Conservation (phyloP, 2,888 invertebrate species). For the Xanthorhoe spadicearia region DNA sequence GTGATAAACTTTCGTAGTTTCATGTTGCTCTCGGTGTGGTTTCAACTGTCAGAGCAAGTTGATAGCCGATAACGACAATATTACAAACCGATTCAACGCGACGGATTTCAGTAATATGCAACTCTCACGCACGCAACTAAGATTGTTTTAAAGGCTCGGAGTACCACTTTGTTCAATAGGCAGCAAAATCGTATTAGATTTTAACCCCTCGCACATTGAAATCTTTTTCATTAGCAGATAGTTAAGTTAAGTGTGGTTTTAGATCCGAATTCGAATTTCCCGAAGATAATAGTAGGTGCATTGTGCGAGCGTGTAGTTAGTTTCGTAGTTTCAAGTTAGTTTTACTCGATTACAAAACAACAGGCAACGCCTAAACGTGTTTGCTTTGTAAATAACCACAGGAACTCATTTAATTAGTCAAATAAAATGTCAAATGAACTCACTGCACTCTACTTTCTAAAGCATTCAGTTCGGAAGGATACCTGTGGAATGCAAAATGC, state of each 20-base stretch:
- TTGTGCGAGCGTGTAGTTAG: not conserved
- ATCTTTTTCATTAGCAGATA: no score
- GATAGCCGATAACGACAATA: constrained; percentile 47
- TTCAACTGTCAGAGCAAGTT: constrained; percentile 43
- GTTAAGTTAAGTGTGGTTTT: no score
- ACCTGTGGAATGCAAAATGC: constrained; percentile 16
- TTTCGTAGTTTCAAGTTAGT: not conserved
- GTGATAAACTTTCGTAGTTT: constrained; percentile 15
- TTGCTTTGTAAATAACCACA: constrained; percentile 22
- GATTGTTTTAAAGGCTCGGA: not conserved
- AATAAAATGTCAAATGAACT: constrained; percentile 2
- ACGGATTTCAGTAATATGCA: constrained; percentile 35
- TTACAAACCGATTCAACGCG: constrained; percentile 29
- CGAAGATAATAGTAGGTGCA: no score
- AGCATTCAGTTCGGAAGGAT: constrained; percentile 15
- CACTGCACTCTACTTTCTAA: constrained; percentile 24
- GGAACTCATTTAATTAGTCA: constrained; percentile 16
- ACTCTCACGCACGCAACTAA: constrained; percentile 10
- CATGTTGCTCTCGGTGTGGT: constrained; percentile 21
- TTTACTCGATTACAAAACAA: constrained; percentile 16
- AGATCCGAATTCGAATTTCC: no score
- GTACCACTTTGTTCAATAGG: no score
- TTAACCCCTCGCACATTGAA: no score
- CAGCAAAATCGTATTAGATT: no score
- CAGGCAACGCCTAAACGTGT: constrained; percentile 11